These are phyloP conservation scores for Aphodius granarius DNA, from an alignment of 2,888 invertebrate species.

Conservation along the genomic window DNA sequence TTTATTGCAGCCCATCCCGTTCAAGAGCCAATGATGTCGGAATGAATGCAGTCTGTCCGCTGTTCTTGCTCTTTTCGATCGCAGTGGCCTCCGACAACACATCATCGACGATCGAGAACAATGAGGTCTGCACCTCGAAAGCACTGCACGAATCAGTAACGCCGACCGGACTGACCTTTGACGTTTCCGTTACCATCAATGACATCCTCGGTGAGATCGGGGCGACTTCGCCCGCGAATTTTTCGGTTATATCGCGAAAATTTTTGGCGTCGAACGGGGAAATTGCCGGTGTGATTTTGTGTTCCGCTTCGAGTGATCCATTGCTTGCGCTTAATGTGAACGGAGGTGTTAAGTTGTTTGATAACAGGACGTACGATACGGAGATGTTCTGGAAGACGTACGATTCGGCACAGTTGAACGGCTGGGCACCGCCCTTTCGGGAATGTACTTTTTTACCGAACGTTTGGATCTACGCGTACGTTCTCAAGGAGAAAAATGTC, in stretches of 20 bases:
- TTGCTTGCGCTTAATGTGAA: slow-evolving; percentile 44
- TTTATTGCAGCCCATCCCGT: background rate
- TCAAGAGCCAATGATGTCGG: slow-evolving; percentile 8
- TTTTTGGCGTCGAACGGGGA: slow-evolving; percentile 55
- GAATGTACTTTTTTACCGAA: slow-evolving; percentile 48
- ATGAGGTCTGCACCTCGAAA: slow-evolving; percentile 46
- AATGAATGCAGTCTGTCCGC: slow-evolving; percentile 1
- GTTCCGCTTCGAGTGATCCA: slow-evolving; percentile 43
- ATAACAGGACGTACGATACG: slow-evolving; percentile 53
- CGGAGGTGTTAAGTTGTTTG: slow-evolving; percentile 44
- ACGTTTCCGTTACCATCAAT: slow-evolving; percentile 37
- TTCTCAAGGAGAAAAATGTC: slow-evolving; percentile 38
- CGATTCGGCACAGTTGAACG: slow-evolving; percentile 49
- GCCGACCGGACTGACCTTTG: slow-evolving; percentile 48
- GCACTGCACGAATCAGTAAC: slow-evolving; percentile 45
- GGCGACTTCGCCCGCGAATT: slow-evolving; percentile 32
- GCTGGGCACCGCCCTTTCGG: slow-evolving; percentile 52
- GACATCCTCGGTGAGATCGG: slow-evolving; percentile 37
- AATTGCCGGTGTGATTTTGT: slow-evolving; percentile 50
- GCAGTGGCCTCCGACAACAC: background rate
- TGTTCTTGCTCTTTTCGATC: slow-evolving; percentile 39
- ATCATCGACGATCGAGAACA: background rate
- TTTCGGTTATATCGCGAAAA: slow-evolving; percentile 51
- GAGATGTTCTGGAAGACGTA: slow-evolving; percentile 61
- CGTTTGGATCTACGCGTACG: slow-evolving; percentile 50